Base-by-base conservation (phyloP, 2,888 invertebrate species). In the Tetramorium bicarinatum region DNA sequence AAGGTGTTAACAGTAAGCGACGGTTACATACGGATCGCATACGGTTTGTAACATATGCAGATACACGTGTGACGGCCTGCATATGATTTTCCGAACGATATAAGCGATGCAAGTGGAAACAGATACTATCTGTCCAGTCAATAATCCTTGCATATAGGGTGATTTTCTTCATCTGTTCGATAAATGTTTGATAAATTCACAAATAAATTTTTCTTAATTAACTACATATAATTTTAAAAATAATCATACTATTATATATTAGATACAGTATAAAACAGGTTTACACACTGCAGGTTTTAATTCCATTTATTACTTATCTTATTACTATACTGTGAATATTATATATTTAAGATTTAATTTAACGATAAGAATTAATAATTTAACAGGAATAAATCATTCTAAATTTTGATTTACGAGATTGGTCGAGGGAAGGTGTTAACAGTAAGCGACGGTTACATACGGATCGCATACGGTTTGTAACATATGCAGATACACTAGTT, bases 1-100 rank as follows among this genome's bases (percentile, higher is more conserved):
- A 71, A 71, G 21, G 44, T 38, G 47, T 59, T 59, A 71, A 80
- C 47, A 71, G 13, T 59, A 9, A 72, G 47, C 11, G 29, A 71
- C 61, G 49, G 49, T 61, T 80, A 80, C 79, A 71, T 71, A 71
- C 71, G 34, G 34, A 71, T 79, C 18, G 71, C 47, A 79, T 59
- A 59, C 38, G 79, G 34, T 71, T 61, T 59, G 59, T 71, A 67
- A 80, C 79, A 71, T 80, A 80, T 71, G 71, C 79, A 61, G 59
- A 59, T 80, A 80, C 74, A 25, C 79, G 56, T 82, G 72, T 72
- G 52, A 83, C 49, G 44, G 64, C 61, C 82, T 71, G 88, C 86
- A 83, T 74, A 72, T 71, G 62, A 83, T 84, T 86, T 88, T 87
- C 86, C 77, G 79, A 59, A 85, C 80, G 85, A 80, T 72, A 82